phyloP scores from a whole-genome alignment of 2,797 vertebrate species.

The Falco berigora region DNA sequence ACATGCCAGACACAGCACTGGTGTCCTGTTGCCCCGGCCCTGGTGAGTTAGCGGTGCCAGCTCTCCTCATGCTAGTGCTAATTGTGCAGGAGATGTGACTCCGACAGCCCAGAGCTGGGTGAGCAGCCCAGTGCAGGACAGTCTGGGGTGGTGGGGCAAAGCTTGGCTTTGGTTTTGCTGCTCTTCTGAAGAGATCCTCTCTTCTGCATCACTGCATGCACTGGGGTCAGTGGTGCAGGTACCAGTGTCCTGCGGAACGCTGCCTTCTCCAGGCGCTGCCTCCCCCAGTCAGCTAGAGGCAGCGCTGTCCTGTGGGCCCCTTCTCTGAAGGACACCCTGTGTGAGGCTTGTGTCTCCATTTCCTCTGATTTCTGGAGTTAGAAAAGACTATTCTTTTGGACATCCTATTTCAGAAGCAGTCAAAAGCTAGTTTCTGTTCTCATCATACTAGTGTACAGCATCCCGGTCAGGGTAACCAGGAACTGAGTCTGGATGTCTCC shows the following conservation, averaged over 20 bases:
- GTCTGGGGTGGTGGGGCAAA: background rate
- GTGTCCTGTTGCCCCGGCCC: background rate
- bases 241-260: background rate
- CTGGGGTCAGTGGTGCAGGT: background rate
- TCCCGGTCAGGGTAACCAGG: background rate
- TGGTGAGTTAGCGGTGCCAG: fast-evolving
- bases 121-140: background rate
- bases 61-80: background rate
- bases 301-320: fast-evolving
- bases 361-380: background rate
- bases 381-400: background rate
- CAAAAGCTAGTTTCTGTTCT: background rate
- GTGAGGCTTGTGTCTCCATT: background rate
- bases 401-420: background rate
- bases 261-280: background rate
- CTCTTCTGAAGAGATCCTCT: background rate
- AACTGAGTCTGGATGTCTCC: background rate
- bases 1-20: fast-evolving
- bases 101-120: background rate
- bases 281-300: background rate
- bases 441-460: background rate
- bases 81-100: fast-evolving
- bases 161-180: background rate
- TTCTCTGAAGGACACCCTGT: too few species aligned
- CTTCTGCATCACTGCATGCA: background rate